These are phyloP conservation scores for Fistularia tabacaria DNA, from an alignment of 2,797 vertebrate species.

Conservation along the genomic window DNA sequence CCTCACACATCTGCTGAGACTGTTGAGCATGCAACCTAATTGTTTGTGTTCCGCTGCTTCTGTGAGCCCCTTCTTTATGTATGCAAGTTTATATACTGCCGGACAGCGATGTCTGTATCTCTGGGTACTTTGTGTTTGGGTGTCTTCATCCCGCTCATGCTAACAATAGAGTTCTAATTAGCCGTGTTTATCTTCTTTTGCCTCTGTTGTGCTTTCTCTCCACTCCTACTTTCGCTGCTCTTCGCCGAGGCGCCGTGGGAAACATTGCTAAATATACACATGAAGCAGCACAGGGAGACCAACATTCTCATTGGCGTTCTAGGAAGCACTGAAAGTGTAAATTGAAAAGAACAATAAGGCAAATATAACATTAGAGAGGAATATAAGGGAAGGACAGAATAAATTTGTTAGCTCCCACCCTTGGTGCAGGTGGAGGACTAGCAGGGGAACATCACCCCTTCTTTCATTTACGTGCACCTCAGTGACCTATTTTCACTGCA, in stretches of 20 bases:
- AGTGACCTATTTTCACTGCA: constrained; percentile 67
- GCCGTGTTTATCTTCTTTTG: constrained; percentile 69
- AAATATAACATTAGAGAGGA: constrained; percentile 41
- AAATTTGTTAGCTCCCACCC: constrained; percentile 25
- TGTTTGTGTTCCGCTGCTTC: constrained; percentile 31
- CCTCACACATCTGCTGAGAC: constrained; percentile 31
- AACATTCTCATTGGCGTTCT: constrained; percentile 51
- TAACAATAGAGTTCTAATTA: constrained; percentile 77
- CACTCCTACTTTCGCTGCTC: constrained; percentile 53
- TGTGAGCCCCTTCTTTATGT: constrained; percentile 6
- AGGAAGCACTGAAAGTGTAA: constrained; percentile 49
- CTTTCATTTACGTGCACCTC: constrained; percentile 67
- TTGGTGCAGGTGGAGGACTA: constrained; percentile 21
- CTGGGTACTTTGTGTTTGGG: constrained; percentile 51
- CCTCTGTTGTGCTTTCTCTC: constrained; percentile 58
- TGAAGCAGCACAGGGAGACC: constrained; percentile 48
- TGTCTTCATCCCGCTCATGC: constrained; percentile 50
- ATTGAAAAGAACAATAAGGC: constrained; percentile 40
- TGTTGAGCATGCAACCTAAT: constrained; percentile 62
- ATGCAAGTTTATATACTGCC: constrained; percentile 22
- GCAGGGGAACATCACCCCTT: constrained; percentile 32
- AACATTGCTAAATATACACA: constrained; percentile 73
- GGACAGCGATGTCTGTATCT: constrained; percentile 46
- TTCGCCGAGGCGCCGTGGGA: constrained; percentile 59
- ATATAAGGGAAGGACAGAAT: constrained; percentile 14